Evolutionary conservation across 1,140 invertebrate genomes (phyloP), one percentile per base, ranked within the genome.

Genomic region (Bombus pascuorum): DNA sequence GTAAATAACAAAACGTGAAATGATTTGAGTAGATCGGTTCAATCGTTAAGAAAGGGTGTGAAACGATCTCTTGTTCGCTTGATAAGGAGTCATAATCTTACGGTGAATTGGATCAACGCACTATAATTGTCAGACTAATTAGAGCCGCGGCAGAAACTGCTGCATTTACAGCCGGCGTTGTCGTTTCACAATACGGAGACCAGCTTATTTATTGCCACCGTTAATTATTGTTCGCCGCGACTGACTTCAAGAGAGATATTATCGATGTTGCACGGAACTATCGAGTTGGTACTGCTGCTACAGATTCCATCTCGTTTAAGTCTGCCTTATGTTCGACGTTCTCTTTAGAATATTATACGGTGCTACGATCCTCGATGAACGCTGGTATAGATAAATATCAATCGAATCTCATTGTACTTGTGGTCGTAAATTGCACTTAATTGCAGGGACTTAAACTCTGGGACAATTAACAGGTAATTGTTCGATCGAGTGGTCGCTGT

Each of bases 191-290:
- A 78, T 88, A 73, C 44, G 28, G 37, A 10, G 47, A 59, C 62
- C 74, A 44, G 66, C 89, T 92, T 91, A 92, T 92, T 92, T 92
- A 92, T 91, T 84, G 88, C 90, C 88, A 78, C 86, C 87, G 91
- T 90, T 87, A 89, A 91, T 92, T 92, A 92, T 92, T 89, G 89
- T 87, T 73, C 84, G 79, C 68, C 83, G 71, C 87, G 86, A 88
- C 89, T 81, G 77, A 32, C 77, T 53, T 18, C 47, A 12, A 47
- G 86, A 10, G 80, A 81, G 87, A 89, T 92, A 91, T 76, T 74
- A 92, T 92, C 92, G 89, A 87, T 62, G 65, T 77, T 47, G 15
- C 8, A 32, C 32, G 32, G 53, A 78, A 77, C 78, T 83, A 82
- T 85, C 78, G 18, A 42, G 71, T 32, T n/a, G 32, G 42, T 62